Percentiles rank a stretch among this genome's conserved stretches.
Evolutionary conservation across 2,888 invertebrate genomes (phyloP).

Genomic region (Aricia artaxerxes): DNA sequence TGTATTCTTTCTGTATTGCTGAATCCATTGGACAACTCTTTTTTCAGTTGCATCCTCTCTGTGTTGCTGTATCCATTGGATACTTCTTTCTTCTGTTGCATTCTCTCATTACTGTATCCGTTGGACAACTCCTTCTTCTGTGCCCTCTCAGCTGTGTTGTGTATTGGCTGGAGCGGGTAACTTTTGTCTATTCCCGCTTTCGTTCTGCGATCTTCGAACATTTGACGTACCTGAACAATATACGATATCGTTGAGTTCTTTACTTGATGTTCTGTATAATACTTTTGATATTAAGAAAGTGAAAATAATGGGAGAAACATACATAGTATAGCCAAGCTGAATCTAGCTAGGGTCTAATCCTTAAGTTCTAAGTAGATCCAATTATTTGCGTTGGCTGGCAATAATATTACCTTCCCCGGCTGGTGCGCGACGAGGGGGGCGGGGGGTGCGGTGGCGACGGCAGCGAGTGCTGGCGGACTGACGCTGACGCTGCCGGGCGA

Average conservation of each 20-base stretch:
- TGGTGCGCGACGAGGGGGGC: conserved; percentile 49
- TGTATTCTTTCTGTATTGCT: conserved; percentile 68
- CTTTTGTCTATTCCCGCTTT: conserved; percentile 90
- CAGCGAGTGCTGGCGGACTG: conserved; percentile 38
- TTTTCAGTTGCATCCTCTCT: conserved; percentile 54
- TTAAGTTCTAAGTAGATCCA: no score
- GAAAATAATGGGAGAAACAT: no score
- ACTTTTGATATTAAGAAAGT: no score
- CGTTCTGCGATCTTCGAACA: conserved; percentile 90
- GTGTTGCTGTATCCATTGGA: conserved; percentile 85
- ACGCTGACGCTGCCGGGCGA: conserved; percentile 45
- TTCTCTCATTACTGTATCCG: conserved; percentile 55
- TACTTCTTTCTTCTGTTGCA: conserved; percentile 52
- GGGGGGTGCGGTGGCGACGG: neutral
- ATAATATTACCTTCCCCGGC: conserved; percentile 61
- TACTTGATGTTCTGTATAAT: neutral
- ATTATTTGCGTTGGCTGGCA: no score
- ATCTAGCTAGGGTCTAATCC: no score
- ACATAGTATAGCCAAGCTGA: no score
- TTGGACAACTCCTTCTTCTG: conserved; percentile 61
- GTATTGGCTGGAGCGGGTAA: conserved; percentile 89
- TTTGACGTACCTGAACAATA: conserved; percentile 85
- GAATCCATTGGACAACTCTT: conserved; percentile 63
- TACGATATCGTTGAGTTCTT: neutral
- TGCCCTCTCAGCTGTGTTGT: conserved; percentile 65